phyloP scores from a whole-genome alignment of 2,113 vertebrate species.

The Zapornia atra region DNA sequence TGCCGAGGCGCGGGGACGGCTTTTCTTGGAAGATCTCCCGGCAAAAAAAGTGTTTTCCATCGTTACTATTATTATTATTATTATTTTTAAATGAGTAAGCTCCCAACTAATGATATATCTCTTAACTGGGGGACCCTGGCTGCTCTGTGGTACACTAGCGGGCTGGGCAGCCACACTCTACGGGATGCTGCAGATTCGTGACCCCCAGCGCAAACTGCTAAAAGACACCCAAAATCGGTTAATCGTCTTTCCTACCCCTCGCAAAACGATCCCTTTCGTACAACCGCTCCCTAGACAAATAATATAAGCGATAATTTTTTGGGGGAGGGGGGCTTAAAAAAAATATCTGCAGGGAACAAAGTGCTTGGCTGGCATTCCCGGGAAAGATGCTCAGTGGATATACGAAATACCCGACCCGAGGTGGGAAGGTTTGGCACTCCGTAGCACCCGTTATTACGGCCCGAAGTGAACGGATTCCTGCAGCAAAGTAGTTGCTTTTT shows the following conservation, averaged over 20 bases:
- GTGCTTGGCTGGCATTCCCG: background rate
- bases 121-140: background rate
- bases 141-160: background rate
- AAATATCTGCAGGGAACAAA: background rate
- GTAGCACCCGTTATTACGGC: background rate
- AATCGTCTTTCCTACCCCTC: background rate
- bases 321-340: background rate
- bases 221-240: background rate
- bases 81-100: background rate
- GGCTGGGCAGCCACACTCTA: background rate
- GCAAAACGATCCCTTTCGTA: background rate
- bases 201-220: background rate
- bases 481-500: background rate
- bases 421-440: background rate
- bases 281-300: background rate
- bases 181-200: background rate
- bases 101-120: fast-evolving
- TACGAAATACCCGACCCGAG: background rate
- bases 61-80: background rate
- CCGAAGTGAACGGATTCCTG: background rate
- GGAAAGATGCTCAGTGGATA: background rate
- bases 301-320: background rate
- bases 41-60: background rate
- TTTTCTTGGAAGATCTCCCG: background rate
- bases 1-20: background rate